phyloP scores from a whole-genome alignment of 2,888 invertebrate genomes.

The Lithophane semibrunnea region DNA sequence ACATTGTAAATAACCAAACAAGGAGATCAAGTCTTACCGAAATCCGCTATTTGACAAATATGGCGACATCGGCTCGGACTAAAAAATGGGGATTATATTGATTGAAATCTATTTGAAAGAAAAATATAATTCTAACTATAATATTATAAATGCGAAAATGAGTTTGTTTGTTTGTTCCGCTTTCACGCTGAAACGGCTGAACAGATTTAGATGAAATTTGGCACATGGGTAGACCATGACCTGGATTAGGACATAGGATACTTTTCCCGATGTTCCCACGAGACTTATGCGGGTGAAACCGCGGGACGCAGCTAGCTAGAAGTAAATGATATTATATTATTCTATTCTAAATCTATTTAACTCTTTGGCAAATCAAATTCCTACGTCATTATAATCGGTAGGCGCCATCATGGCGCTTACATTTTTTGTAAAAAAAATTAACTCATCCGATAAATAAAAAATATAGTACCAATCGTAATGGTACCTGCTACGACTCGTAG shows the following conservation, averaged over 20 bases:
- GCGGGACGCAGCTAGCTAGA: neutral
- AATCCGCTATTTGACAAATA: conserved; percentile 13
- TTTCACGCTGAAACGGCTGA: no score
- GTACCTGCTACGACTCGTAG: conserved; percentile 1
- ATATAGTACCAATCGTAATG: neutral
- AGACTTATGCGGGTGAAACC: no score
- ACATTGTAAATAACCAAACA: neutral
- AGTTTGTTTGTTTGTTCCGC: no score
- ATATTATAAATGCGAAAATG: no score
- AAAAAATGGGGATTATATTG: neutral
- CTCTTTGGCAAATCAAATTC: neutral
- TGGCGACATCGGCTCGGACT: neutral
- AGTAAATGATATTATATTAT: neutral
- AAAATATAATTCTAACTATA: neutral
- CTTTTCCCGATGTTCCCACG: no score
- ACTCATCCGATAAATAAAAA: neutral
- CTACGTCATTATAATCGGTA: neutral
- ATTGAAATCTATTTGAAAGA: neutral
- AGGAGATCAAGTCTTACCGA: conserved; percentile 1
- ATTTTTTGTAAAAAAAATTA: neutral
- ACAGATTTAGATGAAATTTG: no score
- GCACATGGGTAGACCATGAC: no score
- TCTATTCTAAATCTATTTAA: neutral
- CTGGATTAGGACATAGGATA: no score
- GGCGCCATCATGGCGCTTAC: neutral